Percentiles rank a stretch among this genome's conserved stretches.
These are phyloP conservation scores for Philhelius pedissequus DNA, from an alignment of 2,888 invertebrate species.

Conservation along the genomic window DNA sequence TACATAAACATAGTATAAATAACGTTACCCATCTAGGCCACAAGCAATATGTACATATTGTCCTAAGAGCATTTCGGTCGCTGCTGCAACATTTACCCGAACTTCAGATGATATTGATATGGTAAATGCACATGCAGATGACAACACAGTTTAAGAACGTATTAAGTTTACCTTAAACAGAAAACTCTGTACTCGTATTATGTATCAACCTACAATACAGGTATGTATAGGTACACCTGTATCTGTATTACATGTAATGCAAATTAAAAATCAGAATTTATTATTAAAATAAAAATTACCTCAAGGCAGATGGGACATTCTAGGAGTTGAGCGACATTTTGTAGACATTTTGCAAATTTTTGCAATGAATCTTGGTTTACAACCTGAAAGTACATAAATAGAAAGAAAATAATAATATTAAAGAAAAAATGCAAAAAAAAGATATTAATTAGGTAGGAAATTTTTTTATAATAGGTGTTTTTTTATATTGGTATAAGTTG, in stretches of 20 bases:
- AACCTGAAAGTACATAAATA: slow-evolving; percentile 70
- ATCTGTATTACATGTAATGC: too few species aligned
- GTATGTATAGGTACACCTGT: too few species aligned
- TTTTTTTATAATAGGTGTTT: too few species aligned
- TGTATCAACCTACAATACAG: too few species aligned
- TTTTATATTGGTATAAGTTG: too few species aligned
- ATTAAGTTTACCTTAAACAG: not conserved
- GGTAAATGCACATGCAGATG: not conserved
- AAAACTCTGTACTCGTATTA: not conserved
- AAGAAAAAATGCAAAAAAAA: not conserved
- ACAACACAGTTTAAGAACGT: not conserved
- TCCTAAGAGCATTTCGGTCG: not conserved
- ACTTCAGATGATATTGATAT: not conserved
- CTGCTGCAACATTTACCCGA: not conserved
- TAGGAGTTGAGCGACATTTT: slow-evolving; percentile 79
- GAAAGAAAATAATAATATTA: not conserved
- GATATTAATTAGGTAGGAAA: too few species aligned
- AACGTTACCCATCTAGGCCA: not conserved
- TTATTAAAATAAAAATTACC: slow-evolving; percentile 69
- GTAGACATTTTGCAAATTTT: slow-evolving; percentile 79
- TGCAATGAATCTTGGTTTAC: slow-evolving; percentile 79
- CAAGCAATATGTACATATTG: not conserved
- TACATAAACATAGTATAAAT: not conserved
- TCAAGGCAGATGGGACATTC: slow-evolving; percentile 80
- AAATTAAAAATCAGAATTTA: not conserved